Base-by-base conservation (phyloP, 2,797 vertebrate genomes). In the Crenuchus spilurus region DNA sequence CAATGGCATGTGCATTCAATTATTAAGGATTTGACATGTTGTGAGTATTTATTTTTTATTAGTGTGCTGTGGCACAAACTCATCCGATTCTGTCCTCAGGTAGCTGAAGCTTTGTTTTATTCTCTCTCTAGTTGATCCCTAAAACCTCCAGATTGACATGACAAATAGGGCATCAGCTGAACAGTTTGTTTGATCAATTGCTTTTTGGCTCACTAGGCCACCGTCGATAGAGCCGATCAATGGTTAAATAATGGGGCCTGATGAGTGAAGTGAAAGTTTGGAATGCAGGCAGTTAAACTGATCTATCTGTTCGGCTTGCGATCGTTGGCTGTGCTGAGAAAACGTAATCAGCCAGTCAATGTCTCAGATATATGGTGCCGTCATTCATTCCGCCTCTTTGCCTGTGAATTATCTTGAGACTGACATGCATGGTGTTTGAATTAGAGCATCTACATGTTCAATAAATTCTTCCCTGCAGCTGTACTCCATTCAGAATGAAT, bases 171-270 rank as follows among this genome's bases (percentile, higher is more conserved):
- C 72, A 74, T 77, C 81, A 79, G 75, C 77, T 70, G 76, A 83
- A 77, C 74, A 65, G 79, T 83, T 78, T 74, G 70, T 75, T 70
- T 83, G 79, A 83, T 79, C 77, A 77, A 81, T 81, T 63, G 74
- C 79, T 75, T 81, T 81, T 79, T 70, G 79, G 75, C 74, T 81
- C 77, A 70, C 64, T 58, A 24, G 61, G 60, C 61, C 18, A 42
- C 57, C 54, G 24, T 83, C 77, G 30, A 81, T 81, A 70, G 48
- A 75, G 60, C 42, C 14, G 72, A 83, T 83, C 82, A 70, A 79
- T 83, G 77, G 68, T 70, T 79, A 83, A 81, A 79, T 83, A 81
- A 81, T 75, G 77, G 67, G 42, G 72, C 69, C 76, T 68, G 72
- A 77, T 74, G 77, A 79, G 68, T 16, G 44, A 67, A 75, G 71